These are phyloP conservation scores for Trachymyrmex septentrionalis DNA, from an alignment of 1,140 invertebrate species.

Conservation along the genomic window DNA sequence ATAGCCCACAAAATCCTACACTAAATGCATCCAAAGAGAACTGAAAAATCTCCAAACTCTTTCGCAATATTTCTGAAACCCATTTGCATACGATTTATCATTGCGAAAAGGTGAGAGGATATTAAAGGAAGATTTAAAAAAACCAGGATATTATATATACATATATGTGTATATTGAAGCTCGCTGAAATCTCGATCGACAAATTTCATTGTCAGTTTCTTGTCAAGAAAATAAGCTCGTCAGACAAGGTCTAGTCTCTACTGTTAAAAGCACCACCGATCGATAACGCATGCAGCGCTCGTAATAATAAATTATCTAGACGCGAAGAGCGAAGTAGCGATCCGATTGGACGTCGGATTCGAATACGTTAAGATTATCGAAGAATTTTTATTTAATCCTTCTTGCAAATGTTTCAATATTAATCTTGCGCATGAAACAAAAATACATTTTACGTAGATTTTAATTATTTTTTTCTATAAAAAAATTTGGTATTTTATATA, in stretches of 20 bases:
- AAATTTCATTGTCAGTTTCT: constrained; percentile 48
- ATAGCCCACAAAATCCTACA: background rate
- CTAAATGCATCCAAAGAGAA: background rate
- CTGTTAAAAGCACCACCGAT: constrained; percentile 70
- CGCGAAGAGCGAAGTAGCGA: constrained; percentile 70
- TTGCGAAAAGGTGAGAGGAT: constrained; percentile 10
- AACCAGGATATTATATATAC: background rate
- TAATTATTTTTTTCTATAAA: background rate
- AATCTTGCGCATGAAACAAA: background rate
- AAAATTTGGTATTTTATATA: background rate
- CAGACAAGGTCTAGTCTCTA: constrained; percentile 15
- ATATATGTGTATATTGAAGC: background rate
- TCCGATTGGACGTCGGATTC: constrained; percentile 63
- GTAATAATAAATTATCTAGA: constrained; percentile 74
- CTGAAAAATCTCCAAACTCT: background rate
- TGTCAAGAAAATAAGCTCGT: constrained; percentile 60
- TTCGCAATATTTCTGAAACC: background rate
- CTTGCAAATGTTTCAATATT: background rate
- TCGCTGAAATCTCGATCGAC: constrained; percentile 46
- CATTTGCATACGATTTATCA: constrained; percentile 37
- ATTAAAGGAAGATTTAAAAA: constrained; percentile 14
- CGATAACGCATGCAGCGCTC: constrained; percentile 64
- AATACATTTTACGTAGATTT: background rate
- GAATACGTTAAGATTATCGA: constrained; percentile 67
- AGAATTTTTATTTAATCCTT: constrained; percentile 65